Base-by-base conservation (phyloP, 2,113 vertebrate genomes). In the Apeltes quadracus region DNA sequence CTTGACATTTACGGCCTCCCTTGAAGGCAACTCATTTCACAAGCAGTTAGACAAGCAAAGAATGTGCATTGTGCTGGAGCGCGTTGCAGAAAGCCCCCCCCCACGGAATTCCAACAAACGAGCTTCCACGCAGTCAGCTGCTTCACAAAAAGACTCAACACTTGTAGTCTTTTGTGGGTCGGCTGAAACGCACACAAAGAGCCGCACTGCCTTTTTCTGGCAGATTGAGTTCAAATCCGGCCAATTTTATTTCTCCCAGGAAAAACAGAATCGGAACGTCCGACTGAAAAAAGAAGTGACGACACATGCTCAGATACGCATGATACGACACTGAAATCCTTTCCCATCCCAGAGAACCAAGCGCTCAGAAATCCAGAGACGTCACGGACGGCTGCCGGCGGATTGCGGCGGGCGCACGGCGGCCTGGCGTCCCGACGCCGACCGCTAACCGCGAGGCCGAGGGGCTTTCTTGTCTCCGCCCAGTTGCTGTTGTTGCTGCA, bases 71-170 rank as follows among this genome's bases (percentile, higher is more conserved):
- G 54, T 56, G 34, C 16, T 1, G 74, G 51, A 75, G 59, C 14
- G 58, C 48, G 18, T 29, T 55, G 41, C 73, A 75, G 83, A 69
- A 87, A 44, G 89, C 81, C 63, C 73, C 64, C 39, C 48, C 84
- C 56, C 18, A 70, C 63, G 27, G 58, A 44, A 27, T 14, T 20
- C 29, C 22, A 3, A 39, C 27, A 18, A 3, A 38, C 22, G 1
- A 43, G 8, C 74, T 2, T 77, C 36, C 22, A 41, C 78, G 70
- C 59, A 79, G 66, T 39, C 34, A 61, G 22, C 75, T 79, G 55
- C 59, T 58, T 22, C 43, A 39, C 0, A 3, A 72, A n/a, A n/a
- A n/a, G n/a, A n/a, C n/a, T n/a, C n/a, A n/a, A n/a, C n/a, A n/a
- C n/a, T n/a, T n/a, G n/a, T n/a, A n/a, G n/a, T n/a, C n/a, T n/a